Base-by-base conservation (phyloP, 2,797 vertebrate species). In the Manis javanica region DNA sequence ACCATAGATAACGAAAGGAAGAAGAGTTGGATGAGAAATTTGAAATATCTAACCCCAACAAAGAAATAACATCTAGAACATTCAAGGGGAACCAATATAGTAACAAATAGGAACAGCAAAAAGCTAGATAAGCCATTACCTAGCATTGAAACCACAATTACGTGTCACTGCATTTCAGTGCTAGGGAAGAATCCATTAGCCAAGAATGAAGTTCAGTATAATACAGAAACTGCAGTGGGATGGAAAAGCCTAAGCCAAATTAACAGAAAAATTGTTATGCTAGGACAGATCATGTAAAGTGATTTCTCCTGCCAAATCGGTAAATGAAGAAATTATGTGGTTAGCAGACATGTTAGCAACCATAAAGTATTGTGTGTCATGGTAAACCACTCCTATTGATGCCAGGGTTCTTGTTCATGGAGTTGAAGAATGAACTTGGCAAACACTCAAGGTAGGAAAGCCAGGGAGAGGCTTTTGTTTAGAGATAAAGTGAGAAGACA, bases 31-130 rank as follows among this genome's bases (percentile, higher is more conserved):
- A 63, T 1, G 87, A 61, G 42, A 64, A 69, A 84, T 77, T 29
- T 64, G 64, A 95, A 84, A 71, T 64, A 7, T 78, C 63, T 96
- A 78, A 51, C 19, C 16, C 18, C 78, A 77, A 79, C 13, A 84
- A 94, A 39, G 31, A 64, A 87, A 31, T 75, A 46, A 18, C 55
- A 68, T 49, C 55, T 77, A 82, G n/a, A 87, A 85, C 7, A 51
- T 94, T 42, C 55, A 83, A 63, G 46, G 3, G 5, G 82, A 31
- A 83, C 7, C 46, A 87, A 10, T 46, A 59, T 18, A 49, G 57
- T 72, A 78, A 84, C 39, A 88, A 91, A 74, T 12, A 94, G 31
- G 9, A 83, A 55, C 16, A 42, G 83, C 14, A 63, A 87, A 95
- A 94, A 84, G 2, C 46, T 69, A 29, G 7, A 59, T 91, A 94